Conservation (phyloP, 2,113 vertebrate genomes). For the Grammomys surdaster region DNA sequence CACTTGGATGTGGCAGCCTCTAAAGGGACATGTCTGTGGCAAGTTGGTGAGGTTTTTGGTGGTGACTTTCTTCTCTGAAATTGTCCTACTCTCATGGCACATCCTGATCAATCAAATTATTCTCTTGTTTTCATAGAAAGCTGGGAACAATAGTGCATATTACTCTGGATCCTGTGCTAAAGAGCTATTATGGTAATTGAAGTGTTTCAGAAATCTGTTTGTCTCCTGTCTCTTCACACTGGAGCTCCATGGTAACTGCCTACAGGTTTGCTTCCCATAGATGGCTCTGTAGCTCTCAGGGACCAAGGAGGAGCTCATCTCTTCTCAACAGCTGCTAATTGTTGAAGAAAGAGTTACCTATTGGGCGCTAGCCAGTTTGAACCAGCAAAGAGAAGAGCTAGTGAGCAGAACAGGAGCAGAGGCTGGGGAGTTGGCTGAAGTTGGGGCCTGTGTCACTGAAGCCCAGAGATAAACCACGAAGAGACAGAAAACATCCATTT, state of each 20-base stretch:
- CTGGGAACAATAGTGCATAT: constrained; percentile 18
- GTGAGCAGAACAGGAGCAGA: neutral
- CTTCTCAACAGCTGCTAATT: neutral
- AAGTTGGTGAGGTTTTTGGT: neutral
- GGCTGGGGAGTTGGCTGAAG: neutral
- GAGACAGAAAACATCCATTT: neutral
- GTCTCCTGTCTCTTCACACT: neutral
- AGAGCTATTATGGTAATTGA: constrained; percentile 37
- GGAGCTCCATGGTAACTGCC: constrained; percentile 37
- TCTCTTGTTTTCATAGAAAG: neutral
- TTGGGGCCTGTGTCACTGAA: neutral
- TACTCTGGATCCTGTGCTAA: neutral
- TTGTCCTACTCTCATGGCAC: neutral
- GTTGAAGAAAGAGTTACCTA: neutral
- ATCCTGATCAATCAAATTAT: neutral
- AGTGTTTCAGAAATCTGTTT: constrained; percentile 43
- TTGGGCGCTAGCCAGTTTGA: neutral
- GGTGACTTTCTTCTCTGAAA: neutral
- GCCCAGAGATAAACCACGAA: neutral
- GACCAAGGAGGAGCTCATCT: neutral
- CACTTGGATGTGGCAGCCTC: neutral
- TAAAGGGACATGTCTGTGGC: neutral
- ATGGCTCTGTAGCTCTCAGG: neutral
- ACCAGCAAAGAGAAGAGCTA: neutral
- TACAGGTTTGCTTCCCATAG: constrained; percentile 1